Evolutionary conservation across 2,113 vertebrate species (phyloP).

Genomic region (Falcunculus frontatus): DNA sequence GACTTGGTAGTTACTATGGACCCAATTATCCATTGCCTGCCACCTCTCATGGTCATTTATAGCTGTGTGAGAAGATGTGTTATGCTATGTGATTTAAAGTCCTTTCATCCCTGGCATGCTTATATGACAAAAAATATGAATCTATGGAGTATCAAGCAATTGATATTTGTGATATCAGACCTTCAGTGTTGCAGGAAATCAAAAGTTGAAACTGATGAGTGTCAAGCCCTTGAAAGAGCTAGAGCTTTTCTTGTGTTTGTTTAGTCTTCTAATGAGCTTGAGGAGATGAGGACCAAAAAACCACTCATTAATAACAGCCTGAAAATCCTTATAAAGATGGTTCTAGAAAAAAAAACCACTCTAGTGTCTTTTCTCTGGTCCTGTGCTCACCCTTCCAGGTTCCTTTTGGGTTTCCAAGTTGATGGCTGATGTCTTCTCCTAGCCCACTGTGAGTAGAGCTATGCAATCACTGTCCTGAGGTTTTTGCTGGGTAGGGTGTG

Average conservation of each 20-base stretch:
- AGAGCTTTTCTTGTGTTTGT: neutral
- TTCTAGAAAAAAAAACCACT: neutral
- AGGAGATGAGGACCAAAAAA: neutral
- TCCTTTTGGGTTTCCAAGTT: neutral
- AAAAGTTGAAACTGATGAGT: neutral
- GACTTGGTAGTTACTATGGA: neutral
- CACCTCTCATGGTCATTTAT: neutral
- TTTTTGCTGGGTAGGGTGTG: accelerated
- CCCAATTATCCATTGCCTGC: neutral
- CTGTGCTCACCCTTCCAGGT: neutral
- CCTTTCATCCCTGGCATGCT: neutral
- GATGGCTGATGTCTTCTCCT: neutral
- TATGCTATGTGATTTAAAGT: neutral
- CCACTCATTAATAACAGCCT: neutral
- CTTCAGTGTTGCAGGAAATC: neutral
- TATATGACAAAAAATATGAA: neutral
- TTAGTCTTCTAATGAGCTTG: neutral
- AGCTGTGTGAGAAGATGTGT: neutral
- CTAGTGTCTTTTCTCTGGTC: neutral
- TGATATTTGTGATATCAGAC: neutral
- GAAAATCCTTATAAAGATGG: neutral
- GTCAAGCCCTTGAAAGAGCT: neutral
- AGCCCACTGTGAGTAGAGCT: neutral
- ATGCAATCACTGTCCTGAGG: neutral
- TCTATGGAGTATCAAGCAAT: neutral